Evolutionary conservation across 64 coral and sea anemone species (phyloP), one percentile per base, ranked within the genome.

Genomic region (Astreopora myriophthalma): DNA sequence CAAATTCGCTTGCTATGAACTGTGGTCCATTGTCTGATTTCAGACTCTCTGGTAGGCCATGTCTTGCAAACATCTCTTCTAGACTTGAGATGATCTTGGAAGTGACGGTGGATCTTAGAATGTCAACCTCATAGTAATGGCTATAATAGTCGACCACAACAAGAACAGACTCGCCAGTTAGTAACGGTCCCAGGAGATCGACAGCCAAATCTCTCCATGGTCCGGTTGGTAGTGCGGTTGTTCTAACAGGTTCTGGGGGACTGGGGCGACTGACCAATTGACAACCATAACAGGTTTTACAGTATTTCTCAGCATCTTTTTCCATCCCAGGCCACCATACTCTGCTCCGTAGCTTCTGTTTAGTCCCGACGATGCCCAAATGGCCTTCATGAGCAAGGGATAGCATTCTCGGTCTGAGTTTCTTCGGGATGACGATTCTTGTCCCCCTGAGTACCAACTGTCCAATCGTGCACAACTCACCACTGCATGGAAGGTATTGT

Each of bases 21-120:
- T 73, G 85, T 24, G 71, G 73, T 19, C 87, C 87, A 62, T 89
- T 89, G 26, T 89, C 51, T 20, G 46, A 70, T 19, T 35, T 74
- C 1, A 88, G 70, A n/a, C 70, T 76, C 51, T 52, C 40, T 22
- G 71, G 87, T 60, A 89, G 55, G 19, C 55, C 87, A 68, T 89
- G 73, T 69, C 87, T 42, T 12, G 73, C 34, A 46, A 89, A 89
- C 34, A 89, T 89, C n/a, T 60, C 37, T 39, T 89, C 71, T 23
- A 89, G 69, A 4, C 40, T 75, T 34, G 70, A 70, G 29, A 75
- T 52, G 70, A 88, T 6, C 46, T 75, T 88, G 2, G 46, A 44
- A 58, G 72, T 17, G 46, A 44, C 60, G 12, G 86, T 76, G 3
- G 86, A 75, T 25, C 55, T 74, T 25, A 89, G 17, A 28, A 89